Percentiles rank a stretch among this genome's conserved stretches.
Conservation (phyloP, 2,888 invertebrate species). For the Chalcosyrphus nemorum region DNA sequence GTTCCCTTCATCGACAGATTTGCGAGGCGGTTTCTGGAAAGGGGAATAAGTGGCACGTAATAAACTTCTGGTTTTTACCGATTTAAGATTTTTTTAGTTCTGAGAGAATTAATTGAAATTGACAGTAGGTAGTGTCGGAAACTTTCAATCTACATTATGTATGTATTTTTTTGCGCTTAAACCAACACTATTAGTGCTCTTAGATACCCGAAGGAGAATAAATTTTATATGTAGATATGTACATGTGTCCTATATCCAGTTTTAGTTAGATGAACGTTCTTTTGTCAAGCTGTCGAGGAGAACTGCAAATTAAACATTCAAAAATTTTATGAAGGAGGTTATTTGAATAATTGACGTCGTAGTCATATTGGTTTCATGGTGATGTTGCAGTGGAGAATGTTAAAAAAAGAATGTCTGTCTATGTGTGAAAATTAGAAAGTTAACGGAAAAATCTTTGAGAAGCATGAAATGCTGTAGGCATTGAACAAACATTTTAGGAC, state of each 20-base stretch:
- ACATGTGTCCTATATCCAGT: background rate
- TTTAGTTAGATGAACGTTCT: too few relatives aligned
- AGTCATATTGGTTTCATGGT: background rate
- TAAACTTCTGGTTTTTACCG: background rate
- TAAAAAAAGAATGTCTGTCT: background rate
- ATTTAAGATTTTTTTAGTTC: background rate
- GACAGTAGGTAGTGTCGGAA: background rate
- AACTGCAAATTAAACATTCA: constrained; percentile 1
- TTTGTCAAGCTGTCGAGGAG: background rate
- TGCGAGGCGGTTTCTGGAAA: background rate
- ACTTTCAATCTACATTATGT: background rate
- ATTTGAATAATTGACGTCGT: constrained; percentile 7
- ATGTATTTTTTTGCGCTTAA: background rate
- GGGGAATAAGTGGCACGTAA: background rate
- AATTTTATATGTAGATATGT: background rate
- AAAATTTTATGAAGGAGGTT: constrained; percentile 5
- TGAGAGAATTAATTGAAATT: background rate
- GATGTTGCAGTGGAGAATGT: background rate
- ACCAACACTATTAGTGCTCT: background rate
- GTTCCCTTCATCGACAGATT: background rate
- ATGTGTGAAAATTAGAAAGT: background rate
- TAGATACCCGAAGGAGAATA: background rate
- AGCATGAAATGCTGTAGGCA: too few relatives aligned
- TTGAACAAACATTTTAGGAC: too few relatives aligned
- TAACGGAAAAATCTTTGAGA: background rate